These are phyloP conservation scores for Pica pica DNA, from an alignment of 2,113 vertebrate species.

Conservation along the genomic window DNA sequence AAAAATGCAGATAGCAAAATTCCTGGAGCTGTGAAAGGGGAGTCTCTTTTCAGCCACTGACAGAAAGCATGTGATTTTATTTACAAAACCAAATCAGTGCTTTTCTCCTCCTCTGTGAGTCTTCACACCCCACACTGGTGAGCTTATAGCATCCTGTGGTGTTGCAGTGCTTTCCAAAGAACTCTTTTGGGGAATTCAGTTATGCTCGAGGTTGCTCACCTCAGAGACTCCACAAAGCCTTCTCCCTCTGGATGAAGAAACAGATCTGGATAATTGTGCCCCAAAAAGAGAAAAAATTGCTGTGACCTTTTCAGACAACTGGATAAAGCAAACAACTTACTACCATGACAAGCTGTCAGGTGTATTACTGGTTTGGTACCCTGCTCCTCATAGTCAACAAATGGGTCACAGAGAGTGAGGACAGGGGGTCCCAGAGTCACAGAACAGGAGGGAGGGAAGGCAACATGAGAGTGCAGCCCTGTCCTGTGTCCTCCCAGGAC, in stretches of 20 bases:
- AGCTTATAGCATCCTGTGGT: background rate
- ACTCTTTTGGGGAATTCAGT: background rate
- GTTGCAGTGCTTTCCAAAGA: background rate
- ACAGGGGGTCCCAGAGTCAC: background rate
- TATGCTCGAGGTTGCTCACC: background rate
- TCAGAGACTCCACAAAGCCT: background rate
- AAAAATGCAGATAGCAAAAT: constrained; percentile 19
- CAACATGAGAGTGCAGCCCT: background rate
- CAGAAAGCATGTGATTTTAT: background rate
- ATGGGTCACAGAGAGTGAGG: background rate
- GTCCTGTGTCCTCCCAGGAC: background rate
- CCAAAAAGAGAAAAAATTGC: background rate
- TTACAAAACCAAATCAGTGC: background rate
- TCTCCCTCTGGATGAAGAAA: background rate
- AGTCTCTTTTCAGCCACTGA: background rate
- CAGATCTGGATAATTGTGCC: background rate
- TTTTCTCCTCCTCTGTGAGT: background rate
- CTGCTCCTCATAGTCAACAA: background rate
- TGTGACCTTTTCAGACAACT: background rate
- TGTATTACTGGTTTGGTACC: background rate
- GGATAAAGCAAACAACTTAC: background rate
- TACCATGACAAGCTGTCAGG: background rate
- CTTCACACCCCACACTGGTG: background rate
- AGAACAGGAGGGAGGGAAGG: background rate
- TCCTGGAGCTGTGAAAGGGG: constrained; percentile 3